phyloP scores from a whole-genome alignment of 2,797 vertebrate species.

The Scyliorhinus canicula region DNA sequence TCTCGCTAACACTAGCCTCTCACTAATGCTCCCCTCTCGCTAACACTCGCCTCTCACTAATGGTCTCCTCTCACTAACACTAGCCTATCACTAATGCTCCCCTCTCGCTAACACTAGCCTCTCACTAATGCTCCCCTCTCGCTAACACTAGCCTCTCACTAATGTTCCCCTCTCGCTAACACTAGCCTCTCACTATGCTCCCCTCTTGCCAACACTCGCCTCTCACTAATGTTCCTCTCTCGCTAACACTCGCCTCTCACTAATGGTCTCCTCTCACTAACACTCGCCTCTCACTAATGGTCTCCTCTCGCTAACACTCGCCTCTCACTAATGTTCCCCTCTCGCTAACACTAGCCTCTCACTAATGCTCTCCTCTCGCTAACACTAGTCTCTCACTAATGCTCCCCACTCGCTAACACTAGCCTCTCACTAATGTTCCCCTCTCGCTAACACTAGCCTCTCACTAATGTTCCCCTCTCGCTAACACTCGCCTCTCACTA shows the following conservation, averaged over 20 bases:
- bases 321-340: neutral
- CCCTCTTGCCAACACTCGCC: neutral
- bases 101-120: neutral
- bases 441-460: neutral
- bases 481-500: neutral
- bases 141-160: neutral
- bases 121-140: neutral
- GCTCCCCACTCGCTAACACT: neutral
- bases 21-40: neutral
- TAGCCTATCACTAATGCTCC: neutral
- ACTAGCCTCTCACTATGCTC: neutral
- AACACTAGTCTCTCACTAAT: neutral
- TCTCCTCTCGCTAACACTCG: too few relatives aligned
- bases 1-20: too few relatives aligned
- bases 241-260: neutral
- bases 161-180: neutral
- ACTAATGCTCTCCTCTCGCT: neutral
- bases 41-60: neutral
- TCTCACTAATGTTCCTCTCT: too few relatives aligned
- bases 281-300: neutral
- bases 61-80: neutral
- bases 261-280: neutral
- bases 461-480: neutral
- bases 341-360: neutral
- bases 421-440: neutral